Conservation (phyloP, 2,113 vertebrate species). For the Anas platyrhynchos region DNA sequence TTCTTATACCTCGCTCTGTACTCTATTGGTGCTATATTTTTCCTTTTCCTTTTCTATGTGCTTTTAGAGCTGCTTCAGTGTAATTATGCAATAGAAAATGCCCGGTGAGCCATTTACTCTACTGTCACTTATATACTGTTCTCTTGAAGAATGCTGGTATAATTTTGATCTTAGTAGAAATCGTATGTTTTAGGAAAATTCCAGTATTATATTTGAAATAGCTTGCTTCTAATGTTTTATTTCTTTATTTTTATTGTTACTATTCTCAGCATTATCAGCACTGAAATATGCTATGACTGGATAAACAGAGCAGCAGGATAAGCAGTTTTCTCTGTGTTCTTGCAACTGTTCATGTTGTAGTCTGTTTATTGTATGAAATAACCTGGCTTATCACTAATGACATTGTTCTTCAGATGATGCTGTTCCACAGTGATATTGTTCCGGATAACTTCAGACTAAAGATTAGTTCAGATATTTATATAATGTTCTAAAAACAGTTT, state of each 20-base stretch:
- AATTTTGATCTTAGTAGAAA: background rate
- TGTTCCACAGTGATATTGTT: background rate
- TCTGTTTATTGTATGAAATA: background rate
- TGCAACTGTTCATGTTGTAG: background rate
- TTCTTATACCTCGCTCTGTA: background rate
- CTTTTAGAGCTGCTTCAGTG: background rate
- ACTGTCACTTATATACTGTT: background rate
- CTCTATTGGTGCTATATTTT: background rate
- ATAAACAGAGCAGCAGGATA: background rate
- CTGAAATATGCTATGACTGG: background rate
- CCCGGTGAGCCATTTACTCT: background rate
- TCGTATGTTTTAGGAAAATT: background rate
- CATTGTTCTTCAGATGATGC: background rate
- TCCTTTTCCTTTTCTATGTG: background rate
- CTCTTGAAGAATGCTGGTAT: background rate
- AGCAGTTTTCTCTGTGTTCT: background rate
- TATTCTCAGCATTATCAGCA: background rate
- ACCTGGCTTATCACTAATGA: background rate
- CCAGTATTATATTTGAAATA: background rate
- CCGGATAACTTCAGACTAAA: background rate
- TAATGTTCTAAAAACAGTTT: background rate
- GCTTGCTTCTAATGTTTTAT: background rate
- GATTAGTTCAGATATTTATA: background rate
- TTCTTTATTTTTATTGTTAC: background rate
- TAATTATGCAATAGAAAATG: background rate